Evolutionary conservation across 2,888 invertebrate genomes (phyloP).

Genomic region (Stegana nigrithorax): DNA sequence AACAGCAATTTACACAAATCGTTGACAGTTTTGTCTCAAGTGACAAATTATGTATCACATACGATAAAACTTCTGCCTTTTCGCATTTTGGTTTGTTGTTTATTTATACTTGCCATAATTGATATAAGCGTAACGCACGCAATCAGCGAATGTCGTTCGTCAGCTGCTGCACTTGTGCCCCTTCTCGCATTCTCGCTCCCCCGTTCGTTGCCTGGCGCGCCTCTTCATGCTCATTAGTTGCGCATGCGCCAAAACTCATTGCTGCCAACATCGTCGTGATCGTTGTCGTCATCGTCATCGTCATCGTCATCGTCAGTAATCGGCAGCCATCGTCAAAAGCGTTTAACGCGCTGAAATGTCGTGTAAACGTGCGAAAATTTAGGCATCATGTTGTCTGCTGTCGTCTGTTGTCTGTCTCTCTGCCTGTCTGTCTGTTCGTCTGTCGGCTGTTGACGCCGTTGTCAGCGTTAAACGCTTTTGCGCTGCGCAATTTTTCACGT

Average conservation of each 20-base stretch:
- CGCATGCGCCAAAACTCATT: neutral
- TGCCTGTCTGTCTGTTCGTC: too few relatives aligned
- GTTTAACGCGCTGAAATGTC: conserved; percentile 8
- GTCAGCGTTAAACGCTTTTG: neutral
- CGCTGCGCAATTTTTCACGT: conserved; percentile 17
- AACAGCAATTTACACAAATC: neutral
- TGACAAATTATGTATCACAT: conserved; percentile 40
- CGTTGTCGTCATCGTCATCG: too few relatives aligned
- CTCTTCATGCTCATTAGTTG: conserved; percentile 1
- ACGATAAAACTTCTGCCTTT: conserved; percentile 29
- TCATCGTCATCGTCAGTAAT: neutral
- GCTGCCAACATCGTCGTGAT: neutral
- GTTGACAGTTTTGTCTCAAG: conserved; percentile 32
- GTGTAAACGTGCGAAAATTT: conserved; percentile 17
- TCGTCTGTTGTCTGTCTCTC: too few relatives aligned
- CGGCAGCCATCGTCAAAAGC: conserved; percentile 7
- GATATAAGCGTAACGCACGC: too few relatives aligned
- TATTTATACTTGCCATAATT: neutral
- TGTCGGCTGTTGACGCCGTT: too few relatives aligned
- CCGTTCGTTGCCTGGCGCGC: neutral
- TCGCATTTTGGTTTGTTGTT: neutral
- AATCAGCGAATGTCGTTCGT: too few relatives aligned
- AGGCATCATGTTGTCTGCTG: neutral
- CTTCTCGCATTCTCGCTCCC: neutral
- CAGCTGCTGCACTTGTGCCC: neutral